phyloP scores from a whole-genome alignment of 2,797 vertebrate species.

The Kryptolebias ocellatus region DNA sequence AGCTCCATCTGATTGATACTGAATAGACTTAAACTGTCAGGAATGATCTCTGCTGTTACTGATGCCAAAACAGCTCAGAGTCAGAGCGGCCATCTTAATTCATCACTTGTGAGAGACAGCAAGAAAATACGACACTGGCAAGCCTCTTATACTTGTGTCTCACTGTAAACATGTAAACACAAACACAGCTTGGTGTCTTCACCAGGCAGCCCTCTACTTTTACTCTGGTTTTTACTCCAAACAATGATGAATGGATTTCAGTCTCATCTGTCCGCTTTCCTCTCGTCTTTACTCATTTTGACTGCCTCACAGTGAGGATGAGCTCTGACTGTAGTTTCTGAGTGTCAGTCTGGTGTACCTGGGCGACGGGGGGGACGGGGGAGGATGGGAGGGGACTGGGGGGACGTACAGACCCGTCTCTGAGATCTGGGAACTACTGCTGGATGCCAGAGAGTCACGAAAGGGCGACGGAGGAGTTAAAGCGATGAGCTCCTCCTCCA shows the following conservation, averaged over 20 bases:
- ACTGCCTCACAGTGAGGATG: conserved; percentile 92
- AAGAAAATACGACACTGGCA: conserved; percentile 56
- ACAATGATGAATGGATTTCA: conserved; percentile 32
- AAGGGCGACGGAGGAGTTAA: conserved; percentile 98
- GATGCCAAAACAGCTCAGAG: conserved; percentile 39
- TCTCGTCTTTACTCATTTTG: conserved; percentile 14
- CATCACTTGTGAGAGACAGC: conserved; percentile 41
- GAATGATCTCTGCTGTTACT: conserved; percentile 38
- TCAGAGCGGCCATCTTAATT: conserved; percentile 24
- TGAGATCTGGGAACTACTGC: conserved; percentile 88
- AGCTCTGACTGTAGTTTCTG: conserved; percentile 98
- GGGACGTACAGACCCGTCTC: conserved; percentile 84
- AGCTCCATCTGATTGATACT: conserved; percentile 69
- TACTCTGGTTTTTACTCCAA: conserved; percentile 30
- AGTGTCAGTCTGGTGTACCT: conserved; percentile 93
- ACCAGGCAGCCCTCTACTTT: conserved; percentile 34
- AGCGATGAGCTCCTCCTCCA: conserved; percentile 95
- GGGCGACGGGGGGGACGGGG: conserved; percentile 86
- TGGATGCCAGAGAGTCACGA: conserved; percentile 93
- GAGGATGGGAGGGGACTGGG: conserved; percentile 71
- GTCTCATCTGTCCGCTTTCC: conserved; percentile 25
- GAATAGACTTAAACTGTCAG: conserved; percentile 50
- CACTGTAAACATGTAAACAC: conserved; percentile 82
- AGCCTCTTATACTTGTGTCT: conserved; percentile 50
- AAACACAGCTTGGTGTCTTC: conserved; percentile 67